Evolutionary conservation across 1,140 invertebrate genomes (phyloP).

Genomic region (Drosophila santomea): DNA sequence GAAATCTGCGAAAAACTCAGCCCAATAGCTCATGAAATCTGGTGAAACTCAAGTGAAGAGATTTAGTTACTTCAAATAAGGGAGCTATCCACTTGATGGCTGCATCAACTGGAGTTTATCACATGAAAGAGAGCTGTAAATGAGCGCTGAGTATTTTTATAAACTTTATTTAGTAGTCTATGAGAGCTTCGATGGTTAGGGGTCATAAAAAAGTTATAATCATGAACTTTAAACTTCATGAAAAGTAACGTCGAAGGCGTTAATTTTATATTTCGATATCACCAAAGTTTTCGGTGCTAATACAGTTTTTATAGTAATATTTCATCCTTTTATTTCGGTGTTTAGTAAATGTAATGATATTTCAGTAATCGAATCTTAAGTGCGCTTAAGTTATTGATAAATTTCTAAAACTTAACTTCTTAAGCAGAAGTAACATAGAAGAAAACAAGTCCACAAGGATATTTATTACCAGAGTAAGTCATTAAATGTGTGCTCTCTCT

Average conservation of each 20-base stretch:
- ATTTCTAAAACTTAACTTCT: no score
- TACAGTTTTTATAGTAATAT: background rate
- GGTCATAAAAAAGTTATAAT: background rate
- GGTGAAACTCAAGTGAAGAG: conserved; percentile 25
- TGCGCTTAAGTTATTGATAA: no score
- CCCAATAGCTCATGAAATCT: conserved; percentile 44
- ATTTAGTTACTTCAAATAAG: background rate
- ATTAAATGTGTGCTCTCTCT: background rate
- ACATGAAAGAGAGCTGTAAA: conserved; percentile 6
- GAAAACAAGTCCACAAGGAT: no score
- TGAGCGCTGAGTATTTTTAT: conserved; percentile 5
- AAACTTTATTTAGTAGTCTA: conserved; percentile 3
- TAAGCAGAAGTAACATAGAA: no score
- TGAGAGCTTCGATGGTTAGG: background rate
- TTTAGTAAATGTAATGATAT: no score
- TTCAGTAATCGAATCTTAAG: no score
- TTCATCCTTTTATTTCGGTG: no score
- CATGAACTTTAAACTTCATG: background rate
- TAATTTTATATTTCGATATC: background rate
- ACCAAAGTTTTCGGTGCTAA: background rate
- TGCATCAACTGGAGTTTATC: conserved; percentile 23
- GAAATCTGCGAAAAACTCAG: conserved; percentile 5
- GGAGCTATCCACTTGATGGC: background rate
- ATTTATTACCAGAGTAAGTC: background rate
- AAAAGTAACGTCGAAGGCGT: background rate